A percentile compares a stretch with the other conserved stretches of the same genome.
phyloP scores from a whole-genome alignment of 2,888 invertebrate species.

The Cosmopolites sordidus region DNA sequence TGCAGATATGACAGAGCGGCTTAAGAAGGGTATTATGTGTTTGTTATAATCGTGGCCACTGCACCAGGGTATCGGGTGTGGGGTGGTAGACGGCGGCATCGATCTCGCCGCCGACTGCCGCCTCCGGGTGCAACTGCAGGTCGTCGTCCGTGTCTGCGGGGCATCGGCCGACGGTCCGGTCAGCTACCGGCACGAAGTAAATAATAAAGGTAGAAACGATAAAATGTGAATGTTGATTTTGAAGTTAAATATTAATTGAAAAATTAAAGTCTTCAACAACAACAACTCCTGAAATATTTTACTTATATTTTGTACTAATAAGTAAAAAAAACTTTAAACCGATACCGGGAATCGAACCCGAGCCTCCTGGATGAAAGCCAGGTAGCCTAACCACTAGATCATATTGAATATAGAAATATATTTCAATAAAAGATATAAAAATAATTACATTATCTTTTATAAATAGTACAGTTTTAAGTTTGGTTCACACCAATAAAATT shows the following conservation, averaged over 20 bases:
- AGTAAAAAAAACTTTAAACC: conserved; percentile 42
- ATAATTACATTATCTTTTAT: too few species aligned
- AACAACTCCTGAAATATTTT: not conserved
- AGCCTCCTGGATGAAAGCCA: conserved; percentile 61
- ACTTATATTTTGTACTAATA: not conserved
- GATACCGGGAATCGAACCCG: conserved; percentile 61
- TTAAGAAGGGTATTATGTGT: too few species aligned
- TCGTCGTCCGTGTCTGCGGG: conserved; percentile 12
- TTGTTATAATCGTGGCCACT: conserved; percentile 8
- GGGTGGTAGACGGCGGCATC: conserved; percentile 23
- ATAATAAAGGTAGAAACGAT: not conserved
- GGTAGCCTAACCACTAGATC: conserved; percentile 60
- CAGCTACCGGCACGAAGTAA: not conserved
- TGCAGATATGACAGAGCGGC: too few species aligned
- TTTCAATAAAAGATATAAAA: too few species aligned
- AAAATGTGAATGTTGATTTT: too few species aligned
- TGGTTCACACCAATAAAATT: too few species aligned
- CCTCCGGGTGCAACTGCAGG: conserved; percentile 21
- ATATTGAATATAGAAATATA: conserved; percentile 46
- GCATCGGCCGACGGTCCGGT: conserved; percentile 13
- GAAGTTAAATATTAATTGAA: too few species aligned
- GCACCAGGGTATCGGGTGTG: conserved; percentile 24
- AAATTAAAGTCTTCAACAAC: too few species aligned
- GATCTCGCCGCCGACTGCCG: conserved; percentile 29
- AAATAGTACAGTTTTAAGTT: too few species aligned